A percentile compares a stretch with the other conserved stretches of the same genome.
Evolutionary conservation across 2,888 invertebrate species (phyloP).

Genomic region (Andrena minutula): DNA sequence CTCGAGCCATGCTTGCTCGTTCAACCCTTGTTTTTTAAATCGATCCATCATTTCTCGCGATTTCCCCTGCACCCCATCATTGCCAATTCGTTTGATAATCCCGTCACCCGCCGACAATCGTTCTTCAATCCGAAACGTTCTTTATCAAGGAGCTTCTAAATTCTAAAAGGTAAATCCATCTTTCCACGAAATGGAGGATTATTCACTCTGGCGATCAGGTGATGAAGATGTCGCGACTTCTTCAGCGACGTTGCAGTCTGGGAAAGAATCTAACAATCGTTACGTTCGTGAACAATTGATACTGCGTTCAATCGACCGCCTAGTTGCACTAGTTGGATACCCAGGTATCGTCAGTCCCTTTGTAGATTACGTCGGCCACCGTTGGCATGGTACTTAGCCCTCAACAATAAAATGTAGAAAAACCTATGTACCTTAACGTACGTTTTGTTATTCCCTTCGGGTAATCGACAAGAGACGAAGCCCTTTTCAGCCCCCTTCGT

Average conservation of each 20-base stretch:
- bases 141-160: slow-evolving; percentile 27
- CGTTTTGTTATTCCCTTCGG: background rate
- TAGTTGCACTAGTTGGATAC: slow-evolving; percentile 41
- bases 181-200: slow-evolving; percentile 55
- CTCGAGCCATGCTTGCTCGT: background rate
- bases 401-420: slow-evolving; percentile 65
- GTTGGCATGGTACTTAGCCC: slow-evolving; percentile 35
- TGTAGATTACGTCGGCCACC: slow-evolving; percentile 1
- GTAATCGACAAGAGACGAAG: slow-evolving; percentile 30
- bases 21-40: background rate
- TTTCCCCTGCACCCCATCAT: slow-evolving; percentile 13
- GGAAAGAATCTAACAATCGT: slow-evolving; percentile 39
- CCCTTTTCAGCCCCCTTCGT: background rate
- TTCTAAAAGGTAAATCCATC: slow-evolving; percentile 33
- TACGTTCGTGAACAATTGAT: slow-evolving; percentile 46
- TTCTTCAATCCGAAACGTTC: background rate
- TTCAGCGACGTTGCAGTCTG: slow-evolving; percentile 26
- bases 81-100: slow-evolving; percentile 20
- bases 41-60: slow-evolving; percentile 41
- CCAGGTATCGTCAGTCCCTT: slow-evolving; percentile 35
- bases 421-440: slow-evolving; percentile 46
- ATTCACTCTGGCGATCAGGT: slow-evolving; percentile 18
- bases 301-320: slow-evolving; percentile 57
- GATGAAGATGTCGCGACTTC: slow-evolving; percentile 42
- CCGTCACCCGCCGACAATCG: background rate